These are phyloP conservation scores for Eristalis pertinax DNA, from an alignment of 2,888 invertebrate genomes.

Conservation along the genomic window DNA sequence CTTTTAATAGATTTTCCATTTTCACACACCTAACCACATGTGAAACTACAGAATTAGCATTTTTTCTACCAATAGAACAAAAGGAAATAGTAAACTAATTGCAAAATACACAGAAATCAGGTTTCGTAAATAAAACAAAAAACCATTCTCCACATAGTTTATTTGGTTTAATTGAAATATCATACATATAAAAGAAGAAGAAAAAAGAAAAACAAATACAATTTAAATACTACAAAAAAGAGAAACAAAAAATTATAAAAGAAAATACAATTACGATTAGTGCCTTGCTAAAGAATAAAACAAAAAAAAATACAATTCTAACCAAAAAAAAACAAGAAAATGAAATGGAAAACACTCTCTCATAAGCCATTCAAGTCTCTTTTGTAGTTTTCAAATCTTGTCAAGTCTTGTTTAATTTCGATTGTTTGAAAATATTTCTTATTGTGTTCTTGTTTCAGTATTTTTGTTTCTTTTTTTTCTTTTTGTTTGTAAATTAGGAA, in stretches of 20 bases:
- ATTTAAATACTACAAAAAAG: constrained; percentile 17
- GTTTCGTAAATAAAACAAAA: constrained; percentile 59
- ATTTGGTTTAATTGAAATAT: constrained; percentile 39
- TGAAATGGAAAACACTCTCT: constrained; percentile 10
- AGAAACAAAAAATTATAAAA: constrained; percentile 28
- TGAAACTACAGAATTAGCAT: constrained; percentile 60
- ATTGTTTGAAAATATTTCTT: not conserved
- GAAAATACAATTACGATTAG: constrained; percentile 65
- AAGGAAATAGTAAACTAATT: constrained; percentile 47
- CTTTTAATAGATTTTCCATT: constrained; percentile 59
- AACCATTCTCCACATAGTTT: constrained; percentile 36
- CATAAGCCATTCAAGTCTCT: constrained; percentile 36
- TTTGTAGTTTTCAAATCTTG: constrained; percentile 26
- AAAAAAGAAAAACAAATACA: not conserved
- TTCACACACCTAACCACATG: constrained; percentile 10
- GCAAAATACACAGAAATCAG: constrained; percentile 53
- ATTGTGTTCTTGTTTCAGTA: constrained; percentile 53
- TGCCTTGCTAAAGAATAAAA: constrained; percentile 70
- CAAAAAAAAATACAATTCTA: constrained; percentile 37
- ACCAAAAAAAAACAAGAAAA: constrained; percentile 19
- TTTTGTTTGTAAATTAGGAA: constrained; percentile 9
- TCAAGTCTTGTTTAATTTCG: constrained; percentile 6
- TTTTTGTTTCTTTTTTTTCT: constrained; percentile 40
- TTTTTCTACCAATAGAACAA: constrained; percentile 43
- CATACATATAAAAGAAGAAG: constrained; percentile 5